Conservation (phyloP, 2,888 invertebrate genomes). For the Philopedon plagiatum region DNA sequence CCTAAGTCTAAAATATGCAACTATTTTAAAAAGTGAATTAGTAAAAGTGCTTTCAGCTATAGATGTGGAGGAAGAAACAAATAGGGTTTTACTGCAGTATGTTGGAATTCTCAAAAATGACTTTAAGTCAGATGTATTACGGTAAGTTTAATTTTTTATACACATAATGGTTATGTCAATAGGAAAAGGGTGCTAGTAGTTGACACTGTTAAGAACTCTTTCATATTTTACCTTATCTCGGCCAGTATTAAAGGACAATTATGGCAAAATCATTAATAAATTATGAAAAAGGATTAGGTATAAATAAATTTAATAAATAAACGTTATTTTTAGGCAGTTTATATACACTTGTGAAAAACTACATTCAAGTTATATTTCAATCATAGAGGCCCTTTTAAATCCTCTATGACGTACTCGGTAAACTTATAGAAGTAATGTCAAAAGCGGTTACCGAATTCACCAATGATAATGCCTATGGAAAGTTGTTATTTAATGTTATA, state of each 20-base stretch:
- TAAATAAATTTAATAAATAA: conserved; percentile 6
- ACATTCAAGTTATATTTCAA: conserved; percentile 50
- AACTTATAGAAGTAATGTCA: conserved; percentile 54
- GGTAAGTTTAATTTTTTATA: conserved; percentile 42
- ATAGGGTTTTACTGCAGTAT: conserved; percentile 51
- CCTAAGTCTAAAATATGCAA: conserved; percentile 46
- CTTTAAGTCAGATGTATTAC: conserved; percentile 51
- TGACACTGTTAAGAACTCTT: too few relatives aligned
- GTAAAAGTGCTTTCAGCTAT: conserved; percentile 28
- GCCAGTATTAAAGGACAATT: too few relatives aligned
- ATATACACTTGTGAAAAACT: conserved; percentile 46
- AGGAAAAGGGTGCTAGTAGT: too few relatives aligned
- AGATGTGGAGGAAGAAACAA: conserved; percentile 20
- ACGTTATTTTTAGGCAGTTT: conserved; percentile 51
- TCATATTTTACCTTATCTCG: too few relatives aligned
- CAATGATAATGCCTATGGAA: conserved; percentile 55
- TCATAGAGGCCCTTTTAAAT: conserved; percentile 53
- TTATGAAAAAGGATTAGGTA: too few relatives aligned
- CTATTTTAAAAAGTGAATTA: conserved; percentile 47
- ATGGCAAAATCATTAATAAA: too few relatives aligned
- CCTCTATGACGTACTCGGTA: conserved; percentile 46
- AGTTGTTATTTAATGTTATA: conserved; percentile 53
- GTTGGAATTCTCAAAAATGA: conserved; percentile 37
- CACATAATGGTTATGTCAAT: too few relatives aligned
- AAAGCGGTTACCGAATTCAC: conserved; percentile 46